Base-by-base conservation (phyloP, 2,888 invertebrate genomes). In the Meloe dianella region DNA sequence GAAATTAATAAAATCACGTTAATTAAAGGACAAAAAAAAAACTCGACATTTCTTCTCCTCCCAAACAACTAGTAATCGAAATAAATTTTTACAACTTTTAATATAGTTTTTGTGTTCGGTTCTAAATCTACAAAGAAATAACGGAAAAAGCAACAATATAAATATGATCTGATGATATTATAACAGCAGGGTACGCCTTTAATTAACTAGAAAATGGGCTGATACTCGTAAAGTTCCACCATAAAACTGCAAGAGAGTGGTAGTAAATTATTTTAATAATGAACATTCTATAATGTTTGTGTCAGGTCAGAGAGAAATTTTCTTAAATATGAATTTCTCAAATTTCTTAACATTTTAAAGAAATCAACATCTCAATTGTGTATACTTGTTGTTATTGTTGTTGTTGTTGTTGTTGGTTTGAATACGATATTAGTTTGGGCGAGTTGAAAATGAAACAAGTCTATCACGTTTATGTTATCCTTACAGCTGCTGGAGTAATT, bases 401-500 rank as follows among this genome's bases (percentile, higher is more conserved):
- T 51, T 51, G 20, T 20, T 47, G 20, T 47, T 47, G 20, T n/a
- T 35, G 35, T 12, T 35, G 35, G 3, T 41, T n/a, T 0, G 51
- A 51, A 51, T 51, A 9, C 14, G 24, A 22, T 12, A 20, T 51
- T 51, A 24, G 29, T n/a, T 1, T 17, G 24, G 62, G 69, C 35
- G 56, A 60, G 57, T 63, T 65, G 65, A 63, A 73, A 63, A 64
- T 72, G 65, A 63, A 71, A 75, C 72, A 74, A 73, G 71, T 75
- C 74, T 69, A 75, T 75, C 68, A 71, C 71, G 72, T 70, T 71
- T 51, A 65, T 59, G 67, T 66, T 73, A 74, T 72, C 71, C 74
- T 71, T 67, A 69, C 73, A 74, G 74, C 74, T 73, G 72, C 68
- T 74, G 70, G 73, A 75, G 79, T 78, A 79, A 80, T 81, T 79